phyloP scores from a whole-genome alignment of 2,113 vertebrate genomes.

The Laterallus jamaicensis region DNA sequence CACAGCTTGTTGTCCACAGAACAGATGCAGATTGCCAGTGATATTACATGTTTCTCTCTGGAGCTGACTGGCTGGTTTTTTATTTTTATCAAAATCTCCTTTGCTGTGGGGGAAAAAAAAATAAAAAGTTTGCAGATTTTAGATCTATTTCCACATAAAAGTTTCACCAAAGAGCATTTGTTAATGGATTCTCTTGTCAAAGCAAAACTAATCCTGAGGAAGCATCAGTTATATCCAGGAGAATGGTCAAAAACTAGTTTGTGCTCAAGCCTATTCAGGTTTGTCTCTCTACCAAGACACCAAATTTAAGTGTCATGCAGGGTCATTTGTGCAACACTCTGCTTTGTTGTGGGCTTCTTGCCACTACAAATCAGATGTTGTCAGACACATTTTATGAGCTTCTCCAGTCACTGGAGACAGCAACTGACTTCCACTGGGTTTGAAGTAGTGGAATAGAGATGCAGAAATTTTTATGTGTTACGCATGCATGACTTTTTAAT shows the following conservation, averaged over 20 bases:
- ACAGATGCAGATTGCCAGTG: neutral
- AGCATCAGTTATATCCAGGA: neutral
- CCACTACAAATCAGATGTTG: neutral
- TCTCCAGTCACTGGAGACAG: neutral
- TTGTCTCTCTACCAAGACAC: neutral
- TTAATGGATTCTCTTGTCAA: neutral
- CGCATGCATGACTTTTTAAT: neutral
- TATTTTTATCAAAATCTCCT: neutral
- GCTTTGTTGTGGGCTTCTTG: neutral
- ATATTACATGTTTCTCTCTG: neutral
- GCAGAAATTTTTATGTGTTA: neutral
- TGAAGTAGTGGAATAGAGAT: neutral
- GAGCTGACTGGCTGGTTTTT: neutral
- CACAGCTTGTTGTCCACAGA: neutral
- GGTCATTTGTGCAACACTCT: neutral
- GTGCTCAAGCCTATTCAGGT: neutral
- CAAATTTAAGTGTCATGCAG: neutral
- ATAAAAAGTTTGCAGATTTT: neutral
- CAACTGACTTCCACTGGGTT: neutral
- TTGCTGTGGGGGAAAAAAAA: neutral
- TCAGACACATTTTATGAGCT: neutral
- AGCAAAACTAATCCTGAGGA: neutral
- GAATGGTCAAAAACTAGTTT: neutral
- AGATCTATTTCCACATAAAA: neutral
- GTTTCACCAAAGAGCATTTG: neutral